A percentile compares a stretch with the other conserved stretches of the same genome.
These are phyloP conservation scores for Adelges cooleyi DNA, from an alignment of 1,140 invertebrate species.

Conservation along the genomic window DNA sequence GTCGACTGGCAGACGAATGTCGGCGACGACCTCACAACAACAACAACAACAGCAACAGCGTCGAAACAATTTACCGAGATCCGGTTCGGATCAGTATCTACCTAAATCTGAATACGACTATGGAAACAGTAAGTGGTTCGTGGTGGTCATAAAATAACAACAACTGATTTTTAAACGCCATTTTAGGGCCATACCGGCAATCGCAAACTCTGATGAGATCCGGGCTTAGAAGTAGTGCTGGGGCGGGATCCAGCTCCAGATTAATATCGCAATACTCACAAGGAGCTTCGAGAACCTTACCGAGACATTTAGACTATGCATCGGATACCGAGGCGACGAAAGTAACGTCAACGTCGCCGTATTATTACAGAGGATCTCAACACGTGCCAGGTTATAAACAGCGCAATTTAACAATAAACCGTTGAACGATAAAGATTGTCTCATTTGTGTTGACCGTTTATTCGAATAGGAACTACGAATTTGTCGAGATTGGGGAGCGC, in stretches of 20 bases:
- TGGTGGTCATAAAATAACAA: background rate
- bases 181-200: conserved; percentile 46
- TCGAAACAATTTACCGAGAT: conserved; percentile 55
- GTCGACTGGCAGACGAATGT: conserved; percentile 47
- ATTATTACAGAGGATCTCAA: conserved; percentile 53
- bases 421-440: background rate
- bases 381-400: conserved; percentile 13
- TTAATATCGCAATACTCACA: conserved; percentile 16
- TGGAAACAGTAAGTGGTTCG: conserved; percentile 34
- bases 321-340: conserved; percentile 84
- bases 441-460: background rate
- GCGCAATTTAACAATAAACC: background rate
- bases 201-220: conserved; percentile 60
- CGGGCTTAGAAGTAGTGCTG: conserved; percentile 50
- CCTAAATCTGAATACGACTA: conserved; percentile 66
- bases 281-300: conserved; percentile 36
- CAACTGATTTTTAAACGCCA: conserved; percentile 33
- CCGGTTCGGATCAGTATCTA: conserved; percentile 73
- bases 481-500: conserved; percentile 27
- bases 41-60: conserved; percentile 38
- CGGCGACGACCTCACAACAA: conserved; percentile 39
- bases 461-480: conserved; percentile 5
- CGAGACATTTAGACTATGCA: conserved; percentile 68
- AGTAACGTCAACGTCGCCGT: conserved; percentile 56
- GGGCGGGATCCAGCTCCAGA: conserved; percentile 35